These are phyloP conservation scores for Philypnodon macrostomus DNA, from an alignment of 2,797 vertebrate species.

Conservation along the genomic window DNA sequence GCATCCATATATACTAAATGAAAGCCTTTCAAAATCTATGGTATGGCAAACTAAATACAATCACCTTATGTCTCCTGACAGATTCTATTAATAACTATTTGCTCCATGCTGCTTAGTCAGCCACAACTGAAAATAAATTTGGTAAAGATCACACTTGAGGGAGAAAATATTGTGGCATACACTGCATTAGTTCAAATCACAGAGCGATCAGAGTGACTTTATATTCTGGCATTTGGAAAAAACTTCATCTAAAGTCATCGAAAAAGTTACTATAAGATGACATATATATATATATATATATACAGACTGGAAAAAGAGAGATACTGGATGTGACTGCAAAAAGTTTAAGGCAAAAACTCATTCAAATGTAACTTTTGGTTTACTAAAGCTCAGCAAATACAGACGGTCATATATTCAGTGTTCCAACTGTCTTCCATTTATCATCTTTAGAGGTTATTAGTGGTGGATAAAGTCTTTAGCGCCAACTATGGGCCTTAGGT, in stretches of 20 bases:
- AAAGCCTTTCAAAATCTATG: constrained; percentile 8
- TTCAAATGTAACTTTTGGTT: too few species aligned
- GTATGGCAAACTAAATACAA: constrained; percentile 32
- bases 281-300: too few species aligned
- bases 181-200: constrained; percentile 20
- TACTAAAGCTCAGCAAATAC: too few species aligned
- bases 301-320: too few species aligned
- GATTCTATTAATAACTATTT: constrained; percentile 40
- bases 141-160: constrained; percentile 36
- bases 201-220: not conserved
- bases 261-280: too few species aligned
- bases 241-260: not conserved
- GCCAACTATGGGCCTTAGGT: too few species aligned
- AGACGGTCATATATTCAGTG: too few species aligned
- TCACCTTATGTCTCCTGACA: constrained; percentile 33
- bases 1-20: constrained; percentile 26
- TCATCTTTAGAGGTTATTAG: too few species aligned
- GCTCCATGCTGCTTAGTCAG: constrained; percentile 41
- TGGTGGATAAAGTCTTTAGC: too few species aligned
- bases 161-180: constrained; percentile 28
- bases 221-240: not conserved
- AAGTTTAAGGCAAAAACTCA: too few species aligned
- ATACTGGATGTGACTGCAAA: too few species aligned
- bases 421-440: too few species aligned
- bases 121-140: constrained; percentile 36